Evolutionary conservation across 2,888 invertebrate genomes (phyloP).

Genomic region (Elegia similella): DNA sequence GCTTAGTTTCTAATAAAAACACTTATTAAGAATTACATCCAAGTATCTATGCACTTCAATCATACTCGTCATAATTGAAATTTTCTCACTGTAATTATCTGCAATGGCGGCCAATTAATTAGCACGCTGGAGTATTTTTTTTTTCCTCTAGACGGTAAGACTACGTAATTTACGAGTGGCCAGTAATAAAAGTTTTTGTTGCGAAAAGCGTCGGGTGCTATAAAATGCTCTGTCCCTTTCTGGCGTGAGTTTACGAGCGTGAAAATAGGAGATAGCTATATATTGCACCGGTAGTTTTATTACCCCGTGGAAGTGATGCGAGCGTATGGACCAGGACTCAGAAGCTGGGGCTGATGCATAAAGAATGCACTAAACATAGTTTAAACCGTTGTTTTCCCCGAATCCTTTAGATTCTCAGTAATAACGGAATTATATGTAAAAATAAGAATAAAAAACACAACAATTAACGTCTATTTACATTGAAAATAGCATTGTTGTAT

Average conservation of each 20-base stretch:
- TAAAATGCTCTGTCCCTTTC: constrained; percentile 66
- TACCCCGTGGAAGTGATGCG: constrained; percentile 51
- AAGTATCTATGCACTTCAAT: background rate
- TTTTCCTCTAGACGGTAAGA: constrained; percentile 52
- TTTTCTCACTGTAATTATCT: constrained; percentile 19
- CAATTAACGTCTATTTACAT: too few species aligned
- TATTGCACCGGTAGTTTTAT: constrained; percentile 70
- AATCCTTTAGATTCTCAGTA: background rate
- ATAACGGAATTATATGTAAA: background rate
- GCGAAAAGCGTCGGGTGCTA: constrained; percentile 65
- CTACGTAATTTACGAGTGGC: constrained; percentile 75
- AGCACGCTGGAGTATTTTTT: constrained; percentile 22
- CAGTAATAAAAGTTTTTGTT: constrained; percentile 77
- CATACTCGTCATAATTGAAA: background rate
- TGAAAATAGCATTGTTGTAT: too few species aligned
- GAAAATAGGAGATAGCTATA: constrained; percentile 69
- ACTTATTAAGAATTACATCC: background rate
- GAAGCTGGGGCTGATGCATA: constrained; percentile 28
- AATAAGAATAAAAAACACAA: background rate
- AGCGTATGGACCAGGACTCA: constrained; percentile 30
- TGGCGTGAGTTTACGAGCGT: constrained; percentile 61
- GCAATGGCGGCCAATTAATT: background rate
- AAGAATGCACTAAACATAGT: constrained; percentile 14
- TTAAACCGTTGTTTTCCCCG: background rate
- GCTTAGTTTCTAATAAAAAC: background rate